Evolutionary conservation across 2,888 invertebrate genomes (phyloP), one percentile per base, ranked within the genome.

Genomic region (Aspidiotus destructor): DNA sequence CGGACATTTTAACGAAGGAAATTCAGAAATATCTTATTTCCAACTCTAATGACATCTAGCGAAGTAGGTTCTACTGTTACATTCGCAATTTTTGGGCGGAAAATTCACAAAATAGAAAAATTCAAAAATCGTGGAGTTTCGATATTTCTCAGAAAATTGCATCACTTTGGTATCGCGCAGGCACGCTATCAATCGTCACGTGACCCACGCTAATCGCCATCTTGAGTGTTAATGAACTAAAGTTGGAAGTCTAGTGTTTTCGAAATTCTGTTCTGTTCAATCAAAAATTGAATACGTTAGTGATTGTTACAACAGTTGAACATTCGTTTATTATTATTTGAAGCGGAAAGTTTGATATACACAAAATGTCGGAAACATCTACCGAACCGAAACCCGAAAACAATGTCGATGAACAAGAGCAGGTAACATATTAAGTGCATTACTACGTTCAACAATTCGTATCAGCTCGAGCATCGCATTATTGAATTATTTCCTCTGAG

Each of bases 101-200:
- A 28, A 28, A 28, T 28, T 3, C 28, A n/a, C 5, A 5, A 28
- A 28, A 28, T 28, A 28, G 28, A 28, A 28, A 28, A 28, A 28
- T 28, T 28, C 5, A 5, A 28, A 28, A 28, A 28, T 28, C 5
- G 28, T 28, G 28, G 2, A 28, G 28, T 28, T 28, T 28, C 28
- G 28, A 28, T 28, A 28, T 28, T 28, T 28, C 28, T 28, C 28
- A 28, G 5, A 28, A 28, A 28, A 28, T 28, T 28, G 28, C 28
- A 28, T 28, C 28, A 28, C 28, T 28, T 28, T 28, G 1, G 28
- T 28, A 28, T 28, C 28, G 28, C 28, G 28, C 28, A 28, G 28
- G 28, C 28, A 75, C 71, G 73, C 55, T 55, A 55, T 55, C n/a
- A 55, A 16, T 58, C 10, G 28, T 65, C 64, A 65, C 64, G 64